Evolutionary conservation across 2,888 invertebrate genomes (phyloP), one percentile per base, ranked within the genome.

Genomic region (Laothoe populi): DNA sequence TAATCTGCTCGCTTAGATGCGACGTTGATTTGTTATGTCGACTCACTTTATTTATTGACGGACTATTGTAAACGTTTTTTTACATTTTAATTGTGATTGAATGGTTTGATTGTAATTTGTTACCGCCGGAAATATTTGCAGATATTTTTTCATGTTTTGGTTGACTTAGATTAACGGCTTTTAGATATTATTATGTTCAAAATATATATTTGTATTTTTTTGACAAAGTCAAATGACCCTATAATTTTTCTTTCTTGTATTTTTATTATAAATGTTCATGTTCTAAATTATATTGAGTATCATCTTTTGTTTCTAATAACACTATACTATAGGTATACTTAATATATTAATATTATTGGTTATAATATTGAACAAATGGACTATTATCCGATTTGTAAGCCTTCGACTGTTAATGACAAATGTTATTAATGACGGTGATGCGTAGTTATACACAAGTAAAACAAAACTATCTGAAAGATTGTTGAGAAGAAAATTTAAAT

Each of bases 1-100:
- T 80, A 83, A 84, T 87, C 82, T 82, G 79, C 77, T 78, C 76
- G 73, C 77, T 72, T 75, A 76, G 71, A 79, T 72, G 72, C 73
- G 77, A 78, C 71, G 73, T 75, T 75, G 80, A 79, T 81, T 80
- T 81, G 81, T 80, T 78, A 79, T 60, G 66, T 68, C 66, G 44
- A 26, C 40, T 38, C 38, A 63, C 69, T 62, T 67, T 70, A 64
- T 67, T 59, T 69, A 78, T 75, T 75, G 73, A 75, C 61, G 67
- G 66, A 64, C 69, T 71, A 72, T 77, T 78, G 75, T 77, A 65
- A 65, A 61, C 62, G 63, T n/a, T 46, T 26, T 46, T 58, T 53
- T 49, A 42, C 49, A 49, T 60, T 42, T 31, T 26, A 53, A 53
- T 42, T 26, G 38, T 49, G 24, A 53, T 53, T 42, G 24, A 24